phyloP scores from a whole-genome alignment of 2,797 vertebrate genomes.

The Falco biarmicus region DNA sequence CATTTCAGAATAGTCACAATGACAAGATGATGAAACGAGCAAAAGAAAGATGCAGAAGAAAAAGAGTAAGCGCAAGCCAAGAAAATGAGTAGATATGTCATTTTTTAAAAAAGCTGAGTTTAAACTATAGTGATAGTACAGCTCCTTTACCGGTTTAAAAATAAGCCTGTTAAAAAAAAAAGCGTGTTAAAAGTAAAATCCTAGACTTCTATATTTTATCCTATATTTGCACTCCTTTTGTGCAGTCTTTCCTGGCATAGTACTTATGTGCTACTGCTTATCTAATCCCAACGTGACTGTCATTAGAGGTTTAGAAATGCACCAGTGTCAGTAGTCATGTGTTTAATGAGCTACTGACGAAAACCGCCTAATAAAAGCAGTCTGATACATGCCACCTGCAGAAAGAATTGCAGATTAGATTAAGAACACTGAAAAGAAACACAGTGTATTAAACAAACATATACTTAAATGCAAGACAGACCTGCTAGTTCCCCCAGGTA shows the following conservation, averaged over 20 bases:
- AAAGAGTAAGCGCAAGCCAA: not conserved
- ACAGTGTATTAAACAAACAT: not conserved
- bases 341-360: not conserved
- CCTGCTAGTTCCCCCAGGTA: not conserved
- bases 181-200: not conserved
- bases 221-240: not conserved
- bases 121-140: not conserved
- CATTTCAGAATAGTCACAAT: not conserved
- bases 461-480: not conserved
- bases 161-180: not conserved
- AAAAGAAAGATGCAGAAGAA: not conserved
- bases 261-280: constrained; percentile 22
- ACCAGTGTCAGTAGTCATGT: constrained; percentile 41
- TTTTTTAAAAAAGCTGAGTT: not conserved
- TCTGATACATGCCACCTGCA: not conserved
- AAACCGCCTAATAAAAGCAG: not conserved
- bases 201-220: not conserved
- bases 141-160: not conserved
- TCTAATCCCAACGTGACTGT: constrained; percentile 64
- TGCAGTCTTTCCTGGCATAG: not conserved
- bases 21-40: not conserved
- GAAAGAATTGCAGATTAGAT: not conserved
- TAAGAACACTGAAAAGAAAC: not conserved
- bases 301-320: constrained; percentile 42
- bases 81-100: not conserved